Evolutionary conservation across 2,113 vertebrate genomes (phyloP).

Genomic region (Gavialis gangeticus): DNA sequence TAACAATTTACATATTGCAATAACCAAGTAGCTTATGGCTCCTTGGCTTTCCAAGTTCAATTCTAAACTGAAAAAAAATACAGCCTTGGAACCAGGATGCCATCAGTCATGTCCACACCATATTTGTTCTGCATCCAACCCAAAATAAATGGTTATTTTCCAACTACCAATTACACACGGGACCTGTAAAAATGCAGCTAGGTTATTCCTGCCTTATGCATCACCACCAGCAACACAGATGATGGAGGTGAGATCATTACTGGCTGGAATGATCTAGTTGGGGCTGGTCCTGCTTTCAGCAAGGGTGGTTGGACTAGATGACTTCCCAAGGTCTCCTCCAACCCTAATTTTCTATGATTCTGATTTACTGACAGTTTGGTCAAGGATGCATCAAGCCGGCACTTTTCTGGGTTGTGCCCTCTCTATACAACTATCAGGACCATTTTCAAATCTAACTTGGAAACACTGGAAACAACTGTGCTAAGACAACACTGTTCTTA

Average conservation of each 20-base stretch:
- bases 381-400: not conserved
- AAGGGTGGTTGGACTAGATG: too few species aligned
- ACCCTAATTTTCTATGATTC: too few species aligned
- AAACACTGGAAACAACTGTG: accelerated
- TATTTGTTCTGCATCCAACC: not conserved
- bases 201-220: not conserved
- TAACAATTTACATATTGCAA: not conserved
- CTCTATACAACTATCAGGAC: not conserved
- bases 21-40: too few species aligned
- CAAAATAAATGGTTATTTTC: not conserved
- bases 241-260: not conserved
- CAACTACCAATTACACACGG: not conserved
- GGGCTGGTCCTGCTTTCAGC: too few species aligned
- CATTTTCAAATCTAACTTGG: not conserved
- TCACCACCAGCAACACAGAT: not conserved
- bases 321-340: too few species aligned
- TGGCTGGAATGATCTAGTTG: too few species aligned
- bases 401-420: accelerated
- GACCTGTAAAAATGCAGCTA: not conserved
- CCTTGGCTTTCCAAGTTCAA: too few species aligned
- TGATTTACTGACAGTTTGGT: not conserved
- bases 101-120: not conserved
- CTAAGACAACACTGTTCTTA: not conserved
- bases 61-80: too few species aligned
- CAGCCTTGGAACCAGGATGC: not conserved